Conservation (phyloP, 2,797 vertebrate genomes). For the Gymnothorax javanicus region DNA sequence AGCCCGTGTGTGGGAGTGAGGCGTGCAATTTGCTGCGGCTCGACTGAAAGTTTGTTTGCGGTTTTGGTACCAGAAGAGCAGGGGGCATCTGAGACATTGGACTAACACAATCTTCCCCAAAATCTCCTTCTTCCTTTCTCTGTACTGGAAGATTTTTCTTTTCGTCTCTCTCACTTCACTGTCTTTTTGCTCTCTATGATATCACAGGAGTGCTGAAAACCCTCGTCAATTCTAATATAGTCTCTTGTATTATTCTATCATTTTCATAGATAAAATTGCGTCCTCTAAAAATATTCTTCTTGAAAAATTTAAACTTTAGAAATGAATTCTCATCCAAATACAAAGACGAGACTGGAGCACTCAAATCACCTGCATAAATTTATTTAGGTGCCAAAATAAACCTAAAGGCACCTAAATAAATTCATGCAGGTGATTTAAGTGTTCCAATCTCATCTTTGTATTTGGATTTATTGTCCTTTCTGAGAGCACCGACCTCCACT, state of each 20-base stretch:
- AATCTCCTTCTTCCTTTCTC: constrained; percentile 19
- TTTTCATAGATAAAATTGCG: constrained; percentile 60
- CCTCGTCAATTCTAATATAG: constrained; percentile 62
- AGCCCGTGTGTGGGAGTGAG: constrained; percentile 47
- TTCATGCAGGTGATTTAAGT: no score
- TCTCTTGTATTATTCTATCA: constrained; percentile 63
- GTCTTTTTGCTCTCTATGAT: constrained; percentile 35
- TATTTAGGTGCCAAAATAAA: no score
- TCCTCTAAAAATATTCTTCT: constrained; percentile 62
- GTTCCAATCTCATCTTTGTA: no score
- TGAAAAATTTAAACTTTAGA: neutral
- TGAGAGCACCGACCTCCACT: no score
- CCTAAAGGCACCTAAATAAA: no score
- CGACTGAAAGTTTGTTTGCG: constrained; percentile 46
- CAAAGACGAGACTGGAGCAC: no score
- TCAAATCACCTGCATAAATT: no score
- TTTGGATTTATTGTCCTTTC: no score
- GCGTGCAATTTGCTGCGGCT: constrained; percentile 38
- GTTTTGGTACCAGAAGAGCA: constrained; percentile 42
- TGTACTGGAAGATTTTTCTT: constrained; percentile 19
- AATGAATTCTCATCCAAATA: neutral
- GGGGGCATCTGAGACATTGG: constrained; percentile 46
- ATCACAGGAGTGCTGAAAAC: constrained; percentile 59
- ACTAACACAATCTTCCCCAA: constrained; percentile 26
- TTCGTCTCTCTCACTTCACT: constrained; percentile 23